phyloP scores from a whole-genome alignment of 2,888 invertebrate species.

The Gymnocheta viridis region DNA sequence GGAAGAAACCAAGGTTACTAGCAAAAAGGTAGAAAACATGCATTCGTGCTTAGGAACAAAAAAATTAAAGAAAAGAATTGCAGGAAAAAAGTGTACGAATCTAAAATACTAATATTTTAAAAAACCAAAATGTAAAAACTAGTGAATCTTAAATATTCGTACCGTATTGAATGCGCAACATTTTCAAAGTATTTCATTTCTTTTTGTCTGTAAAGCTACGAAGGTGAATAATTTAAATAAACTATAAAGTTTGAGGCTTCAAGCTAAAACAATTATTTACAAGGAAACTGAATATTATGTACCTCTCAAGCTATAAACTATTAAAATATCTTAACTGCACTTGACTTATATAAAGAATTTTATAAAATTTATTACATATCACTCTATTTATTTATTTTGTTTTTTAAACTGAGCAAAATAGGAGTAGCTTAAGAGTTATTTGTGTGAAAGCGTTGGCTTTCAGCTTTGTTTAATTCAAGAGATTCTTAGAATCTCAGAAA shows the following conservation, averaged over 20 bases:
- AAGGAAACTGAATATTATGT: neutral
- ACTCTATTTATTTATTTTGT: no score
- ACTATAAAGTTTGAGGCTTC: neutral
- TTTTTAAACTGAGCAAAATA: no score
- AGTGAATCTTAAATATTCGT: constrained; percentile 31
- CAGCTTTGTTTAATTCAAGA: no score
- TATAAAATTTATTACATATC: no score
- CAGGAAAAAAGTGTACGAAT: constrained; percentile 26
- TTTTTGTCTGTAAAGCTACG: neutral
- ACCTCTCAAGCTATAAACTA: no score
- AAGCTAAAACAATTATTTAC: neutral
- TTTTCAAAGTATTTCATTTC: neutral
- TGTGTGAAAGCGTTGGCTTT: no score
- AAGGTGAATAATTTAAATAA: neutral
- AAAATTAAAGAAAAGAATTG: neutral
- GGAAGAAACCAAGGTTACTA: constrained; percentile 47
- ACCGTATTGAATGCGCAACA: neutral
- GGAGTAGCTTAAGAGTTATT: no score
- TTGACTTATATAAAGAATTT: no score
- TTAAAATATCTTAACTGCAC: no score
- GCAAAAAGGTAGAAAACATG: neutral
- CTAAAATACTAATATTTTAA: constrained; percentile 48
- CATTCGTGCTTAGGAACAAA: neutral
- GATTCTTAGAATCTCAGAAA: no score
- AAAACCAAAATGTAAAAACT: constrained; percentile 11